Base-by-base conservation (phyloP, 2,888 invertebrate genomes). In the Leptinotarsa juncta region DNA sequence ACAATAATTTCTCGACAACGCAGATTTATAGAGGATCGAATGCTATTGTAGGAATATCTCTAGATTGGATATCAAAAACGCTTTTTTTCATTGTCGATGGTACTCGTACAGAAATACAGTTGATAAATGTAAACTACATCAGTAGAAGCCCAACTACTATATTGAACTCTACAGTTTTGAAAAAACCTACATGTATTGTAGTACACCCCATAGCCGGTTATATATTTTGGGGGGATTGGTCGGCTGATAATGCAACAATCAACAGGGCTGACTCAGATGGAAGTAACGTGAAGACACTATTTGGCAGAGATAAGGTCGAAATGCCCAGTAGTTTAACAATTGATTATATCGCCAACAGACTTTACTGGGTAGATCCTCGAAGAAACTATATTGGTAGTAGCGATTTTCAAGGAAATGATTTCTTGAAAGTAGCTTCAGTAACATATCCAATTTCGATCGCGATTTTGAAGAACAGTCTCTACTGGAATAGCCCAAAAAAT, bases 191-290 rank as follows among this genome's bases (percentile, higher is more conserved):
- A 71, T 74, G 70, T 14, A 94, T 97, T 71, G 94, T 94, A 0
- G 92, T 97, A 0, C 96, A 97, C 88, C 96, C 97, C 0, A 90
- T 90, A 83, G 92, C 92, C 69, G 96, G 96, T 74, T 94, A 92
- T 81, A 89, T 94, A 86, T 97, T 95, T 86, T 96, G 96, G 95
- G 95, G 96, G 0, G 97, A 97, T 85, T 96, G 96, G 96, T 94
- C 95, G 4, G 90, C 91, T 4, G 90, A 89, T 16, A 91, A 91
- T 79, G 95, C 96, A 0, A 93, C 94, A 0, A 92, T 97, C 12
- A 94, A 93, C 10, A 89, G 95, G 70, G 93, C 96, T 0, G 93
- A 94, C 84, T 89, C 96, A 77, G 96, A 96, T 84, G 97, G 97
- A 0, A 90, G 90, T 0, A 90, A 94, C 77, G 90, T 92, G 0